phyloP scores from a whole-genome alignment of 2,113 vertebrate genomes.

The Azemiops feae region DNA sequence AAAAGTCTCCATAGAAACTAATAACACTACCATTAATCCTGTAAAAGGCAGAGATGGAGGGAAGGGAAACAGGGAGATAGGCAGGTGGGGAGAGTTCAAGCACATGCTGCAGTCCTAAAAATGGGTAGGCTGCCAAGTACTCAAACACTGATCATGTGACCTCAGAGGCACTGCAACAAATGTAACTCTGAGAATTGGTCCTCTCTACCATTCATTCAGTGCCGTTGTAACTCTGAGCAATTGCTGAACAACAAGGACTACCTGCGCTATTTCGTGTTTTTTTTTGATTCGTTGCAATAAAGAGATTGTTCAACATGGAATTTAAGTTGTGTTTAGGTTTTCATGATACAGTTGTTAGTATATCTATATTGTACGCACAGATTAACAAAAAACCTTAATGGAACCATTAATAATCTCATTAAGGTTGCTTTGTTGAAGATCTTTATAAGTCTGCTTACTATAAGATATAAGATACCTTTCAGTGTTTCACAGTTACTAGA shows the following conservation, averaged over 20 bases:
- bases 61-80: background rate
- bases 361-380: background rate
- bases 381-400: background rate
- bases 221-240: background rate
- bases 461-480: no score
- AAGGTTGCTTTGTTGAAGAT: background rate
- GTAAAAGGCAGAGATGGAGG: background rate
- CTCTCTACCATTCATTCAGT: background rate
- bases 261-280: background rate
- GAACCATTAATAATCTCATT: background rate
- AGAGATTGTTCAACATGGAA: background rate
- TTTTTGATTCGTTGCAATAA: background rate
- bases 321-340: background rate
- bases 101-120: background rate
- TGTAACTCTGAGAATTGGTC: background rate
- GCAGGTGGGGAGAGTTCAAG: background rate
- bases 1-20: background rate
- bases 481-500: no score
- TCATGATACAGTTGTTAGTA: background rate
- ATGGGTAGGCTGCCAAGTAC: background rate
- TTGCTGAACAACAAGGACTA: background rate
- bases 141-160: background rate
- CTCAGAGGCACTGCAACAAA: no score
- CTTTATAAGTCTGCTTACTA: background rate
- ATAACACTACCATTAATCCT: background rate